Conservation (phyloP, 2,888 invertebrate genomes). For the Diabrotica balteata region DNA sequence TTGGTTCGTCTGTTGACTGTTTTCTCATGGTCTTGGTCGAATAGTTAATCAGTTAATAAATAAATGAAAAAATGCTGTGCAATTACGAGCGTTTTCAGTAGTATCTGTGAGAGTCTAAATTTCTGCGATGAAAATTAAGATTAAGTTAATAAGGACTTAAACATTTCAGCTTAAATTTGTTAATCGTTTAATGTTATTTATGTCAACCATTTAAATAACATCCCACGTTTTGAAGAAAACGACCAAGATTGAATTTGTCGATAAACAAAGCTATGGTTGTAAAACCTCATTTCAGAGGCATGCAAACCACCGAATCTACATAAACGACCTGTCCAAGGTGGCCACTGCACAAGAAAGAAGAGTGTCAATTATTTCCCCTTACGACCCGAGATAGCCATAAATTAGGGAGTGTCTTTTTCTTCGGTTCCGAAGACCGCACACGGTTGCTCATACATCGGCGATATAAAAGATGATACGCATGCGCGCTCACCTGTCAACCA, state of each 20-base stretch:
- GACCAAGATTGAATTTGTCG: slow-evolving; percentile 12
- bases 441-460: slow-evolving; percentile 41
- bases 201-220: background rate
- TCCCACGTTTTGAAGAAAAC: background rate
- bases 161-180: too few relatives aligned
- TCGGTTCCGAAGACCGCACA: slow-evolving; percentile 53
- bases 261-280: slow-evolving; percentile 20
- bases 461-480: slow-evolving; percentile 50
- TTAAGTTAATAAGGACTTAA: too few relatives aligned
- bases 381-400: slow-evolving; percentile 54
- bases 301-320: slow-evolving; percentile 31
- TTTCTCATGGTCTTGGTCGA: too few relatives aligned
- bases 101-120: too few relatives aligned
- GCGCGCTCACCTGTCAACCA: slow-evolving; percentile 41
- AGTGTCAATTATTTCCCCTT: slow-evolving; percentile 52
- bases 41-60: too few relatives aligned
- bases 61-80: too few relatives aligned
- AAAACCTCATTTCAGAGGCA: slow-evolving; percentile 26
- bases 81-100: too few relatives aligned
- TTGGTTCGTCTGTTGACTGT: too few relatives aligned
- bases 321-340: slow-evolving; percentile 41
- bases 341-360: slow-evolving; percentile 46
- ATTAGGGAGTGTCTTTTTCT: slow-evolving; percentile 49
- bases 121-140: too few relatives aligned
- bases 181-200: too few relatives aligned